Percentiles rank a stretch among this genome's conserved stretches.
phyloP scores from a whole-genome alignment of 2,113 vertebrate species.

The Gymnorhina tibicen region DNA sequence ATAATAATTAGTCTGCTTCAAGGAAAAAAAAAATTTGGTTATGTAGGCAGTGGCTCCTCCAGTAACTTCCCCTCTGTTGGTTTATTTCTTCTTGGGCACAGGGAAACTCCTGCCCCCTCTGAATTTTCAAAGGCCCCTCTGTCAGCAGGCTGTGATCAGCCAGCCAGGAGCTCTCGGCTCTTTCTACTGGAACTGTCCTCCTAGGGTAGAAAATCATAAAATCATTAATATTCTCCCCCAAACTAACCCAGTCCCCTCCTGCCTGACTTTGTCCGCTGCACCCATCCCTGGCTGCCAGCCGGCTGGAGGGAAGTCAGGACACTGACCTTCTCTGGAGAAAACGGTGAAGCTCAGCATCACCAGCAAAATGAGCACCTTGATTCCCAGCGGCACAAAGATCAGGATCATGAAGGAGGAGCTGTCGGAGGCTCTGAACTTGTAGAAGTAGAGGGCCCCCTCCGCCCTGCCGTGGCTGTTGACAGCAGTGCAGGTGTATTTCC shows the following conservation, averaged over 20 bases:
- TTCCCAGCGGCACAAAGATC: conserved; percentile 37
- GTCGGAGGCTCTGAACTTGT: conserved; percentile 51
- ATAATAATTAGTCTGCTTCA: neutral
- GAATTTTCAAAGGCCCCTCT: neutral
- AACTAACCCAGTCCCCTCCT: neutral
- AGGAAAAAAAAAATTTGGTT: neutral
- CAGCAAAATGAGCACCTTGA: conserved; percentile 67
- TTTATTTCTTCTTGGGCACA: neutral
- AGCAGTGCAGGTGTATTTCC: conserved; percentile 86
- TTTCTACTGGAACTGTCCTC: neutral
- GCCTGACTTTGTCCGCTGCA: neutral
- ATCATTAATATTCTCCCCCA: neutral
- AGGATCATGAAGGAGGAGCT: conserved; percentile 2
- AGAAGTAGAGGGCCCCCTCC: conserved; percentile 74
- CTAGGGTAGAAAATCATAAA: neutral
- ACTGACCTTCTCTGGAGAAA: conserved; percentile 9
- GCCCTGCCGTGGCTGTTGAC: conserved; percentile 70
- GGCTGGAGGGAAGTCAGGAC: fast-evolving
- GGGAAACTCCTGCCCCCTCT: neutral
- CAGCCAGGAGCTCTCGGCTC: neutral
- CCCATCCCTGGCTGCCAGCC: fast-evolving
- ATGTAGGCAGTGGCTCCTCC: neutral
- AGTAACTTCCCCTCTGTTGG: neutral
- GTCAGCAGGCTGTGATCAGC: neutral
- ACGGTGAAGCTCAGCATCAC: neutral